These are phyloP conservation scores for Dicycla oo DNA, from an alignment of 2,888 invertebrate genomes.

Conservation along the genomic window DNA sequence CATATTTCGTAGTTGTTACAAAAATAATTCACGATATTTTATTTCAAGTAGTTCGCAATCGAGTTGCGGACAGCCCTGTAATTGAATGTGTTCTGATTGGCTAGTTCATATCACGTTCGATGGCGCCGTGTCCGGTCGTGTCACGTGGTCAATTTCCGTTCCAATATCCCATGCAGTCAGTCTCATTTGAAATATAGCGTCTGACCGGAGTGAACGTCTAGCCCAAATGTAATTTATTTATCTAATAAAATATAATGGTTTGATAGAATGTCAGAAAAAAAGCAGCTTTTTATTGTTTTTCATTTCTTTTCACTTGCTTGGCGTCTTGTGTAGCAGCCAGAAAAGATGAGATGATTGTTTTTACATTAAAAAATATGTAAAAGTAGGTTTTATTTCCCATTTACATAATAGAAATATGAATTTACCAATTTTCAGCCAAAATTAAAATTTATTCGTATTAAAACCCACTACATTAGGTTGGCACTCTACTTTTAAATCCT, in stretches of 20 bases:
- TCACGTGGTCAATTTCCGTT: constrained; percentile 87
- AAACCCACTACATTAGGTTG: too few relatives aligned
- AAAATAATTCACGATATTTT: constrained; percentile 1
- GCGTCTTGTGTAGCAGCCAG: too few relatives aligned
- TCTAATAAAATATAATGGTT: constrained; percentile 30
- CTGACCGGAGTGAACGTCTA: constrained; percentile 56
- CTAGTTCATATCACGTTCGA: constrained; percentile 83
- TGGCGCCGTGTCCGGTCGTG: constrained; percentile 84
- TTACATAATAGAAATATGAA: too few relatives aligned
- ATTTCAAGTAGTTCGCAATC: not conserved
- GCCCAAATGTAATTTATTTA: constrained; percentile 51
- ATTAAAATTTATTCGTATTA: too few relatives aligned
- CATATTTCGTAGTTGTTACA: not conserved
- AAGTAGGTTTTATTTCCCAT: too few relatives aligned
- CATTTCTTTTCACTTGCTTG: not conserved
- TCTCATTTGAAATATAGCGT: constrained; percentile 68
- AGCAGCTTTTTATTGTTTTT: not conserved
- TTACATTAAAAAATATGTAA: not conserved
- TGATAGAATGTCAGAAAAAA: constrained; percentile 3
- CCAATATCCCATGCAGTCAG: constrained; percentile 84
- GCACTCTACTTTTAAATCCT: too few relatives aligned
- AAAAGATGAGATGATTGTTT: not conserved
- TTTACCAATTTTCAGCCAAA: too few relatives aligned
- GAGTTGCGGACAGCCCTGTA: constrained; percentile 69
- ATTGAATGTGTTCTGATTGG: constrained; percentile 86